A percentile compares a stretch with the other conserved stretches of the same genome.
These are phyloP conservation scores for Drosophila falleni DNA, from an alignment of 2,888 invertebrate genomes.

Conservation along the genomic window DNA sequence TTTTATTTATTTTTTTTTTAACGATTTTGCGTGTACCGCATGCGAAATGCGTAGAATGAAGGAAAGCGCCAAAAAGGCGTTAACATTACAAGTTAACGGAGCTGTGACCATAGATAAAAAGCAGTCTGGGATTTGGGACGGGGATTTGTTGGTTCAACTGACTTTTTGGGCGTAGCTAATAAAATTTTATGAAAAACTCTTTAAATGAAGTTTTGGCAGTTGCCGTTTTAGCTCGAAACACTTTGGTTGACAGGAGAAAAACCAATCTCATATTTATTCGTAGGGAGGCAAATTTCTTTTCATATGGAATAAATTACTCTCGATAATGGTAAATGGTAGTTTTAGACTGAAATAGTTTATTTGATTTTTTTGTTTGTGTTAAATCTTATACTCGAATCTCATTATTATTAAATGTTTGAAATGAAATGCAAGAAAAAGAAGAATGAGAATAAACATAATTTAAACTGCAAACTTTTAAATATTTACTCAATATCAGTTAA, in stretches of 20 bases:
- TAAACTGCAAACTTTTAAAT: conserved; percentile 3
- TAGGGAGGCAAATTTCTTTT: no score
- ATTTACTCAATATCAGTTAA: conserved; percentile 9
- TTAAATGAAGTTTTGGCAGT: conserved; percentile 40
- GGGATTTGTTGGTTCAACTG: conserved; percentile 26
- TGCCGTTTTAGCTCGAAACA: conserved; percentile 11
- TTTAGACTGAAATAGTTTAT: no score
- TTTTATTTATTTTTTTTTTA: conserved; percentile 50
- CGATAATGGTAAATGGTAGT: no score
- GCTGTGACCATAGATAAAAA: conserved; percentile 48
- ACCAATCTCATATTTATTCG: no score
- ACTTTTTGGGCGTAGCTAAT: conserved; percentile 36
- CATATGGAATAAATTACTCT: no score
- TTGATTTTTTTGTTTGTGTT: no score
- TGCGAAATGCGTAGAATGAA: conserved; percentile 73
- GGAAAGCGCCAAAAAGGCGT: conserved; percentile 60
- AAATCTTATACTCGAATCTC: no score
- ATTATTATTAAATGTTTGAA: background rate
- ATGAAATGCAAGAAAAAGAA: background rate
- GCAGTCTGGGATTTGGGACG: conserved; percentile 22
- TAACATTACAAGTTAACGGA: conserved; percentile 65
- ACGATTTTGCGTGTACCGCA: conserved; percentile 69
- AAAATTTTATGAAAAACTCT: conserved; percentile 24
- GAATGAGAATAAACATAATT: conserved; percentile 4
- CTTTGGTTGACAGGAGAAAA: background rate